Evolutionary conservation across 2,797 vertebrate genomes (phyloP).

Genomic region (Chrysocyon brachyurus): DNA sequence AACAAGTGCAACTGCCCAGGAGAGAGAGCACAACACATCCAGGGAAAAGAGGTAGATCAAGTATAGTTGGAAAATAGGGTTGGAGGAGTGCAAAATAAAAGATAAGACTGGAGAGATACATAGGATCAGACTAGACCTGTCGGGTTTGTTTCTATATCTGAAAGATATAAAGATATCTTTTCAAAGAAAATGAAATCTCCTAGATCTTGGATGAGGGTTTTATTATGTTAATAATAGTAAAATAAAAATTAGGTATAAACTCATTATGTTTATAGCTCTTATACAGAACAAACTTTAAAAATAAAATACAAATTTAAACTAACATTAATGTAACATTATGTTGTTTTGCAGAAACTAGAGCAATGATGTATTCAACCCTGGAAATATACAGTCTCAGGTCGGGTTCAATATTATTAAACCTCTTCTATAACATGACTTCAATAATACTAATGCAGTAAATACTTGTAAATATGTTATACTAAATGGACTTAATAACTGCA

Average conservation of each 20-base stretch:
- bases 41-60: neutral
- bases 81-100: neutral
- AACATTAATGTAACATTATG: slow-evolving; percentile 25
- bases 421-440: slow-evolving; percentile 27
- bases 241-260: slow-evolving; percentile 8
- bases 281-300: slow-evolving; percentile 1
- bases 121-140: neutral
- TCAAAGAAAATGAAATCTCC: slow-evolving; percentile 21
- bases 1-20: neutral
- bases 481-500: neutral
- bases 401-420: neutral
- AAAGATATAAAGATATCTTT: neutral
- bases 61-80: neutral
- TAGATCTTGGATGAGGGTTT: neutral
- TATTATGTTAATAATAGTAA: neutral
- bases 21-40: neutral
- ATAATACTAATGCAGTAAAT: slow-evolving; percentile 42
- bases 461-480: neutral
- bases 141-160: slow-evolving; percentile 24
- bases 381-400: neutral
- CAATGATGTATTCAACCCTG: slow-evolving; percentile 7
- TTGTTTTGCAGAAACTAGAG: slow-evolving; percentile 11
- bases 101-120: neutral
- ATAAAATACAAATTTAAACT: slow-evolving; percentile 31
- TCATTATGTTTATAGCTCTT: neutral